Evolutionary conservation across 2,888 invertebrate genomes (phyloP).

Genomic region (Apamea epomidion): DNA sequence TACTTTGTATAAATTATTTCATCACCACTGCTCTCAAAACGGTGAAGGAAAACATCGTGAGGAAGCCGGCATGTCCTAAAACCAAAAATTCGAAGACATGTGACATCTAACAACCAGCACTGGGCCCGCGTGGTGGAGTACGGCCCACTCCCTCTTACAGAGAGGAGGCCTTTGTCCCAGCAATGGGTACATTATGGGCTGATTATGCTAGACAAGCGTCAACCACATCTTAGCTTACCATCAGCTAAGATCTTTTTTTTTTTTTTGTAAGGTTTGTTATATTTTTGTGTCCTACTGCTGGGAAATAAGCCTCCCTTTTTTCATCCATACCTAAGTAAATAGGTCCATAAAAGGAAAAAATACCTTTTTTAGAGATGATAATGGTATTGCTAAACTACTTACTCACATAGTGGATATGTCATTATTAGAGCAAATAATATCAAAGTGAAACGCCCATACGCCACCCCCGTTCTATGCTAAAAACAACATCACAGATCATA

Average conservation of each 20-base stretch:
- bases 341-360: too few species aligned
- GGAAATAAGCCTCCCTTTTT: not conserved
- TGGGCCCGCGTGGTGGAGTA: not conserved
- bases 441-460: not conserved
- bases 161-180: not conserved
- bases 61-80: not conserved
- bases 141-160: not conserved
- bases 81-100: not conserved
- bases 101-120: not conserved
- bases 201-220: not conserved
- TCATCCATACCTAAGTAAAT: not conserved
- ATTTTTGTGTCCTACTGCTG: not conserved
- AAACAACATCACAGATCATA: constrained; percentile 33
- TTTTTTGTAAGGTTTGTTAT: not conserved
- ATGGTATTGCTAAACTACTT: not conserved
- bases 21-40: not conserved
- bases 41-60: not conserved
- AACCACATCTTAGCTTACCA: not conserved
- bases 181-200: not conserved
- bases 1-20: not conserved
- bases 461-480: not conserved
- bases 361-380: not conserved
- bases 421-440: not conserved
- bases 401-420: not conserved
- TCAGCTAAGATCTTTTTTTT: not conserved